Percentiles rank a stretch among this genome's conserved stretches.
phyloP scores from a whole-genome alignment of 92 coral and sea anemone genomes.

The Umimayanthus chanpuru region DNA sequence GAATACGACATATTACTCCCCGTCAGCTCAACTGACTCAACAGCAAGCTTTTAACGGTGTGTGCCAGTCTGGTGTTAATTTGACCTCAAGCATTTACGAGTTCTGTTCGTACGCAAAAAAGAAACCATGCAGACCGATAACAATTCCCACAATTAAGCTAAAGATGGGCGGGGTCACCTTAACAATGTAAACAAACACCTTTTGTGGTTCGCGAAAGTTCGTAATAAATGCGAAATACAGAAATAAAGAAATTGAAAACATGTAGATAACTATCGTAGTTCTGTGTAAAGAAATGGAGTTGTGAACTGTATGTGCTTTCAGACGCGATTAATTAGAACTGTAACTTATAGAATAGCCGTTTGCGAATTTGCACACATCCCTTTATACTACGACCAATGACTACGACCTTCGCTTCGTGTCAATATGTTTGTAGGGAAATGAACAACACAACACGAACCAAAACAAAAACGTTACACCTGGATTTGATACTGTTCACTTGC shows the following conservation, averaged over 20 bases:
- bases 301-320: no score
- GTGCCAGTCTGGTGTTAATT: background rate
- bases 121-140: background rate
- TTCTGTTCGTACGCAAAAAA: background rate
- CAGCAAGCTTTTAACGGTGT: background rate
- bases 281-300: no score
- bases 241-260: background rate
- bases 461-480: background rate
- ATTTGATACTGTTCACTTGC: background rate
- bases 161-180: background rate
- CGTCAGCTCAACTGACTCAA: no score
- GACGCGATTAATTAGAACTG: background rate
- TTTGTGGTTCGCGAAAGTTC: slow-evolving; percentile 5
- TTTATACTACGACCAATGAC: background rate
- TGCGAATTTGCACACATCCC: background rate
- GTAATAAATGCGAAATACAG: no score
- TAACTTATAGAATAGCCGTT: background rate
- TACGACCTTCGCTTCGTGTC: background rate
- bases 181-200: background rate
- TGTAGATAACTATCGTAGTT: background rate
- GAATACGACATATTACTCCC: no score
- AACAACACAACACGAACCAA: background rate
- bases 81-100: background rate
- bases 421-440: background rate
- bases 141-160: background rate